These are phyloP conservation scores for Brachionichthys hirsutus DNA, from an alignment of 2,113 vertebrate species.

Conservation along the genomic window DNA sequence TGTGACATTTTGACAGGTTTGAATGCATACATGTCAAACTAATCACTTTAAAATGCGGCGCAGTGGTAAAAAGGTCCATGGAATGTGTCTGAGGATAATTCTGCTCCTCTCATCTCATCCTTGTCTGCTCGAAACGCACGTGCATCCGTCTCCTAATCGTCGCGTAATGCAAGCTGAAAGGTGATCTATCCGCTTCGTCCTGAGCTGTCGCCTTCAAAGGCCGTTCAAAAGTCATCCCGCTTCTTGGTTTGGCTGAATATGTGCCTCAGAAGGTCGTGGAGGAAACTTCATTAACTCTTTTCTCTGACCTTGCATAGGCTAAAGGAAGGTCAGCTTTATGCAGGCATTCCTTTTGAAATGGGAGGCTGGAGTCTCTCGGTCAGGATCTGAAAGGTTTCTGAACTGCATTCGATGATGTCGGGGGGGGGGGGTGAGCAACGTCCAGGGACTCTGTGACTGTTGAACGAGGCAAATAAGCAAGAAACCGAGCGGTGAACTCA, in stretches of 20 bases:
- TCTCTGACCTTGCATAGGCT: slow-evolving; percentile 31
- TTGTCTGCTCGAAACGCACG: slow-evolving; percentile 1
- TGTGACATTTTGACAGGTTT: slow-evolving; percentile 21
- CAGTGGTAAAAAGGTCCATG: slow-evolving; percentile 8
- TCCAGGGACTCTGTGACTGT: not conserved
- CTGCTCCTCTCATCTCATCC: not conserved
- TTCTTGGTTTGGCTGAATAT: slow-evolving; percentile 55
- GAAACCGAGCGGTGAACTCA: slow-evolving; percentile 10
- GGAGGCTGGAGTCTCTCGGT: not conserved
- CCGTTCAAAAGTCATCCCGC: slow-evolving; percentile 57
- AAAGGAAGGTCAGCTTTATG: slow-evolving; percentile 16
- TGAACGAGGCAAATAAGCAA: slow-evolving; percentile 3
- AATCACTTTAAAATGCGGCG: not conserved
- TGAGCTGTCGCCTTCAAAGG: slow-evolving; percentile 30
- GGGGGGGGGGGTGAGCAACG: not conserved
- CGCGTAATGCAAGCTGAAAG: not conserved
- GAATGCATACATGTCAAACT: slow-evolving; percentile 6
- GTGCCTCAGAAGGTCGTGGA: slow-evolving; percentile 26
- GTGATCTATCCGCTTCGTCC: slow-evolving; percentile 10
- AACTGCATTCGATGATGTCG: not conserved
- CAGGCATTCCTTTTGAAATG: slow-evolving; percentile 6
- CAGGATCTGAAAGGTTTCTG: not conserved
- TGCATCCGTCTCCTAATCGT: slow-evolving; percentile 12
- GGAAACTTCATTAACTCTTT: slow-evolving; percentile 60
- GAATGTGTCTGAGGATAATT: slow-evolving; percentile 3